A percentile compares a stretch with the other conserved stretches of the same genome.
These are phyloP conservation scores for Neoarius graeffei DNA, from an alignment of 2,113 vertebrate species.

Conservation along the genomic window DNA sequence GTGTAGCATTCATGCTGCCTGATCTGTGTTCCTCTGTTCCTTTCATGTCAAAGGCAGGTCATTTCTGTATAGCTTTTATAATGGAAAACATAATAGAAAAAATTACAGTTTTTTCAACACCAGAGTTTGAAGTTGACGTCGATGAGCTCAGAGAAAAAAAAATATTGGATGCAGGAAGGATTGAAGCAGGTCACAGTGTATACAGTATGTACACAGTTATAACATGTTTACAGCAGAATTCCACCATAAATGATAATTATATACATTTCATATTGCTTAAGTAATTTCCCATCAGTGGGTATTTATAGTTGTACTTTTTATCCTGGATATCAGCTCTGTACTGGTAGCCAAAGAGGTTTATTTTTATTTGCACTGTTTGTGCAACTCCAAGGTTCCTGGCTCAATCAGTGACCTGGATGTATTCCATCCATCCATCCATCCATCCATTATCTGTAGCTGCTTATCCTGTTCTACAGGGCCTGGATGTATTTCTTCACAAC, in stretches of 20 bases:
- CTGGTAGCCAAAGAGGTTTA: not conserved
- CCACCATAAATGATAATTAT: not conserved
- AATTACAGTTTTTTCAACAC: conserved; percentile 12
- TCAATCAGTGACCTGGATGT: not conserved
- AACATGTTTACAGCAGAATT: not conserved
- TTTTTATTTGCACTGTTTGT: not conserved
- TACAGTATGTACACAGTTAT: not conserved
- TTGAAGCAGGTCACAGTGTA: not conserved
- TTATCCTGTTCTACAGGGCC: not conserved
- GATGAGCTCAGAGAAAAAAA: not conserved
- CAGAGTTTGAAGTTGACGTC: not conserved
- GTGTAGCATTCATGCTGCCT: conserved; percentile 30
- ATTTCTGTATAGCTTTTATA: conserved; percentile 32
- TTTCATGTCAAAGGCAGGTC: conserved; percentile 29
- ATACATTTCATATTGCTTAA: not conserved
- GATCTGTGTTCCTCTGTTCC: conserved; percentile 40
- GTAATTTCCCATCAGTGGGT: not conserved
- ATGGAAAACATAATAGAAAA: conserved; percentile 23
- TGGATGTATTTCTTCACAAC: not conserved
- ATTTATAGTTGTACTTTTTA: not conserved
- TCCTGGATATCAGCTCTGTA: not conserved
- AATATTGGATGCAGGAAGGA: not conserved
- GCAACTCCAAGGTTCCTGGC: not conserved
- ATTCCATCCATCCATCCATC: no score
- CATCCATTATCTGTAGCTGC: no score